These are phyloP conservation scores for Scophthalmus maximus DNA, from an alignment of 2,113 vertebrate species.

Conservation along the genomic window DNA sequence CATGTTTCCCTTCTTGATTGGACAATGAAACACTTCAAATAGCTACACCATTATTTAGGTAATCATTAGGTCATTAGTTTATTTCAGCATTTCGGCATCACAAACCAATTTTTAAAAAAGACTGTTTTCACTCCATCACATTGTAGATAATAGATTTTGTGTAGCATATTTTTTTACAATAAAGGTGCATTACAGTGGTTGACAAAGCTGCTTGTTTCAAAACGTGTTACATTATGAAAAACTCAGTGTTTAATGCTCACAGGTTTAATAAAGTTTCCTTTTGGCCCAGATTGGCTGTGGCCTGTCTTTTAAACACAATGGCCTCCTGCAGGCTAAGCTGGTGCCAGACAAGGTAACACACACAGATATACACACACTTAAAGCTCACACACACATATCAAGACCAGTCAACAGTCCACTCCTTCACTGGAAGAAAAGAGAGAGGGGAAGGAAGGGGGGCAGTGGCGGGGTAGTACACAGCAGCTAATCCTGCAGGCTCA, in stretches of 20 bases:
- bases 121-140: neutral
- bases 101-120: no score
- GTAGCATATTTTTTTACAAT: neutral
- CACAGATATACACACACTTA: slow-evolving; percentile 41
- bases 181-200: neutral
- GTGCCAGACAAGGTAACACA: slow-evolving; percentile 73
- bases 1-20: neutral
- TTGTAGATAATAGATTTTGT: neutral
- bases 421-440: slow-evolving; percentile 71
- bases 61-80: no score
- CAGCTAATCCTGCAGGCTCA: slow-evolving; percentile 78
- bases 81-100: neutral
- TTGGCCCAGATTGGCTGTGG: slow-evolving; percentile 48
- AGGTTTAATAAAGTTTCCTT: slow-evolving; percentile 73
- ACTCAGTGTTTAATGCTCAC: slow-evolving; percentile 50
- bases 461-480: slow-evolving; percentile 45
- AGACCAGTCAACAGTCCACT: slow-evolving; percentile 61
- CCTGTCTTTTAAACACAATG: slow-evolving; percentile 71
- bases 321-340: slow-evolving; percentile 73
- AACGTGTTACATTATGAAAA: slow-evolving; percentile 28
- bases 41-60: neutral
- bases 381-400: slow-evolving; percentile 55
- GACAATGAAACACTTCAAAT: neutral
- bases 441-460: slow-evolving; percentile 69
- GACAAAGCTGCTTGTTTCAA: slow-evolving; percentile 18